Evolutionary conservation across 2,888 invertebrate genomes (phyloP).

Genomic region (Seira ritae): DNA sequence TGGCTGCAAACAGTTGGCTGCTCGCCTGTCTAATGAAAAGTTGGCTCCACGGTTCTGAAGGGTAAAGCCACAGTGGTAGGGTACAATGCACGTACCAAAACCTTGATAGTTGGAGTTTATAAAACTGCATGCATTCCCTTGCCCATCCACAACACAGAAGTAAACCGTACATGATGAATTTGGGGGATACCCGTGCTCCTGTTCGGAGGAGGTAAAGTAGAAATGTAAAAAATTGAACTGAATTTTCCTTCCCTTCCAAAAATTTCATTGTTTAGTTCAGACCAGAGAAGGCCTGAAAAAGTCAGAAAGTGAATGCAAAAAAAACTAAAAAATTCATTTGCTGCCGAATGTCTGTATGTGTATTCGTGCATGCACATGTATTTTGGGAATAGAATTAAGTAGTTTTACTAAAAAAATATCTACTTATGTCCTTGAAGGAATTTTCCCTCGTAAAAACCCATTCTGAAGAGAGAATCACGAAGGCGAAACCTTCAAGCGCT

Average conservation of each 20-base stretch:
- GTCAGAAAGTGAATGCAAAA: too few relatives aligned
- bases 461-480: too few relatives aligned
- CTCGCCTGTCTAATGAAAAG: slow-evolving; percentile 67
- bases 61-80: slow-evolving; percentile 76
- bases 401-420: too few relatives aligned
- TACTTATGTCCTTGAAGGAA: too few relatives aligned
- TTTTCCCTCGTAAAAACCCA: too few relatives aligned
- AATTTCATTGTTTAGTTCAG: too few relatives aligned
- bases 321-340: too few relatives aligned
- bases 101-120: slow-evolving; percentile 76
- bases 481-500: too few relatives aligned
- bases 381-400: too few relatives aligned
- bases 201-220: slow-evolving; percentile 24
- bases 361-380: too few relatives aligned
- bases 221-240: neutral
- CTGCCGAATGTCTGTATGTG: too few relatives aligned
- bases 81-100: slow-evolving; percentile 76
- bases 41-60: slow-evolving; percentile 74
- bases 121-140: slow-evolving; percentile 75
- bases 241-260: neutral
- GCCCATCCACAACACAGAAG: slow-evolving; percentile 75
- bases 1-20: slow-evolving; percentile 64
- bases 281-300: too few relatives aligned
- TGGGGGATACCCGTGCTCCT: slow-evolving; percentile 71
- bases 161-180: slow-evolving; percentile 75